Base-by-base conservation (phyloP, 1,140 invertebrate species). In the Drosophila ficusphila region DNA sequence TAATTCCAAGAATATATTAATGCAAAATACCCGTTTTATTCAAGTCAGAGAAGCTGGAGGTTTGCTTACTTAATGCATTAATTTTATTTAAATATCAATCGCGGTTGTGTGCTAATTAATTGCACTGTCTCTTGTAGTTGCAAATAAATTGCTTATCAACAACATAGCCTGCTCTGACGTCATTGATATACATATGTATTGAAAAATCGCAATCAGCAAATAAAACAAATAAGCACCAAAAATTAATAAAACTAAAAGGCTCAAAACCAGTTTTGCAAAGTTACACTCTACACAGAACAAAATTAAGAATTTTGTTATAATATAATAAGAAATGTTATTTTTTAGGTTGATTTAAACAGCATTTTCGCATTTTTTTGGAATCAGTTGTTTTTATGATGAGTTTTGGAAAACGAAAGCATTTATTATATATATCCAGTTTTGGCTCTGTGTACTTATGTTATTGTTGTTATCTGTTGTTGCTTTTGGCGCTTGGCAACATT, bases 171-270 rank as follows among this genome's bases (percentile, higher is more conserved):
- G 27, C 23, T 52, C 52, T 60, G 67, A 71, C 52, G 67, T 71
- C 52, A 70, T 70, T 41, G 46, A 67, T 56, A 56, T 69, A 53
- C 58, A n/a, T n/a, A n/a, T n/a, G n/a, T n/a, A n/a, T 69, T 67
- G 69, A 77, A 69, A 53, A 16, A 42, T 34, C 16, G 56, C 54
- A 42, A 23, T 16, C n/a, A 34, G 54, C 75, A 72, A 48, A 41
- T 14, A 49, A 57, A 69, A 36, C 31, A 70, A 41, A 70, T 39
- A 48, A 70, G 46, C 57, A 49, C 31, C 7, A 39, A 62, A 52
- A 76, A 51, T 70, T 83, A 70, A 58, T 21, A 47, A 69, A 70
- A 70, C 29, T 53, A 69, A 70, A 39, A 4, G 39, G 23, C 14
- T 34, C 4, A 67, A 67, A 65, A 69, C 65, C 65, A 18, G 65